Evolutionary conservation across 2,888 invertebrate genomes (phyloP), one percentile per base, ranked within the genome.

Genomic region (Congeria kusceri): DNA sequence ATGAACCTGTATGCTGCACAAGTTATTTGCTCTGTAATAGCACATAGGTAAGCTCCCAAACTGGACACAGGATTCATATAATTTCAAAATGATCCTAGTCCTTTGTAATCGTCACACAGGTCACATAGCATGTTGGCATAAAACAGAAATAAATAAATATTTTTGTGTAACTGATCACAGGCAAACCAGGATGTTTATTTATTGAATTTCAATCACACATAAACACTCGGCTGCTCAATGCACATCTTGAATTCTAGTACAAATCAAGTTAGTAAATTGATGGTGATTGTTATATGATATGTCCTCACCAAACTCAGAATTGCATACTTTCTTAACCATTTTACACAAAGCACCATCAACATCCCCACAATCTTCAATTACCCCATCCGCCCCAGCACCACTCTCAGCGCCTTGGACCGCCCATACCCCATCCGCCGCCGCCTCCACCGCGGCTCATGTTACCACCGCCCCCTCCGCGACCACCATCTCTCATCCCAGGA

Each of bases 401-500:
- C 59, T 25, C 15, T 86, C 87, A 81, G 77, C 84, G 84, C 62
- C 87, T 80, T 28, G 86, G 83, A 28, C 86, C 86, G 63, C 86
- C 77, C 66, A 84, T 80, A 84, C 79, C 44, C 27, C 91, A 87
- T 29, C 83, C 77, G 56, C 79, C 77, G 46, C 95, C 95, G 20
- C 87, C 88, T 27, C 79, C 72, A 46, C 84, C 80, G 53, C 95
- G 95, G 23, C 88, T 86, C 32, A 87, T 83, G n/a, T n/a, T n/a
- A n/a, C n/a, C n/a, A n/a, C 88, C 86, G 90, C 96, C 96, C 93
- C 97, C 97, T 29, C 90, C 87, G 59, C 87, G 84, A 57, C 89
- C 87, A 27, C 90, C 89, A 15, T 91, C 91, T 32, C 88, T 86
- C 65, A 86, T 81, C 25, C 83, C 85, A n/a, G 88, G 85, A 28